Evolutionary conservation across 2,113 vertebrate species (phyloP).

Genomic region (Ornithorhynchus anatinus): DNA sequence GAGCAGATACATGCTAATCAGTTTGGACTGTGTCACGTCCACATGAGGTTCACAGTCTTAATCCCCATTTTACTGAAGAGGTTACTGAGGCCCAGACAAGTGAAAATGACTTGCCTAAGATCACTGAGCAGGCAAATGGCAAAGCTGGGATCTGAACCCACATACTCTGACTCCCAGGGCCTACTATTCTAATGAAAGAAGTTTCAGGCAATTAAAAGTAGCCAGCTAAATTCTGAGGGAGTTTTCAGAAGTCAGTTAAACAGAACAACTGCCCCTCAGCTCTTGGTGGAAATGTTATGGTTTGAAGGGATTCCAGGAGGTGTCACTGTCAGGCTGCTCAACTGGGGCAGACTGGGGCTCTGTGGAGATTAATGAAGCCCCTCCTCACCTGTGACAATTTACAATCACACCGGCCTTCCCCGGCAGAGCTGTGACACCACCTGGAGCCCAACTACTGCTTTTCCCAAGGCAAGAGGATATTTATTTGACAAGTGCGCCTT

Average conservation of each 20-base stretch:
- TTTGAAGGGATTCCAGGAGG: neutral
- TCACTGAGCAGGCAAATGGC: too few relatives aligned
- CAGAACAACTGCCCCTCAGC: too few relatives aligned
- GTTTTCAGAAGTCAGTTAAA: constrained; percentile 15
- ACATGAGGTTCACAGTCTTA: too few relatives aligned
- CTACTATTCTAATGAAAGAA: constrained; percentile 10
- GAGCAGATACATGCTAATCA: too few relatives aligned
- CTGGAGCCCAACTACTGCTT: constrained; percentile 27
- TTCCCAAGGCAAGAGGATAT: constrained; percentile 1
- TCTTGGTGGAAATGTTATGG: too few relatives aligned
- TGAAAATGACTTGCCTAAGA: too few relatives aligned
- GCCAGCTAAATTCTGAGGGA: neutral
- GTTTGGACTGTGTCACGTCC: too few relatives aligned
- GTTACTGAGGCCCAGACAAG: too few relatives aligned
- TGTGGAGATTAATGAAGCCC: constrained; percentile 5
- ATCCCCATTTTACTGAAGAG: too few relatives aligned
- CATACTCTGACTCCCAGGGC: too few relatives aligned
- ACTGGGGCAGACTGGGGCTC: constrained; percentile 23
- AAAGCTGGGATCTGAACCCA: too few relatives aligned
- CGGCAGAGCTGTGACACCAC: constrained; percentile 33
- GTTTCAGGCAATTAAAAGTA: constrained; percentile 21
- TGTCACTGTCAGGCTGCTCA: constrained; percentile 32
- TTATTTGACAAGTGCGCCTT: constrained; percentile 41
- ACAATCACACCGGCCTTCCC: constrained; percentile 33
- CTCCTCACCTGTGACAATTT: neutral